Evolutionary conservation across 2,888 invertebrate species (phyloP).

Genomic region (Andrena chrysosceles): DNA sequence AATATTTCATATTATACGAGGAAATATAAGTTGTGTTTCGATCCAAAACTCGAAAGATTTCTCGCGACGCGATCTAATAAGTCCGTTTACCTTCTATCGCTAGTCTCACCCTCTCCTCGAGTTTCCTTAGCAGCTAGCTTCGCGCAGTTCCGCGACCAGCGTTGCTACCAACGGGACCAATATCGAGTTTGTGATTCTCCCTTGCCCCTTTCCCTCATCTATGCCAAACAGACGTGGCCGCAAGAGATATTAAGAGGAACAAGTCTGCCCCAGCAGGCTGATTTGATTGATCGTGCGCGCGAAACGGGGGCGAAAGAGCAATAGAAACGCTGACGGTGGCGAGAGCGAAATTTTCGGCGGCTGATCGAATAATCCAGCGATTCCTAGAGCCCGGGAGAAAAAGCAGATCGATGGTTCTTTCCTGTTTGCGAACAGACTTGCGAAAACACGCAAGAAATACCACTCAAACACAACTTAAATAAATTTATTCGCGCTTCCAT

Average conservation of each 20-base stretch:
- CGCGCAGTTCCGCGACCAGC: constrained; percentile 56
- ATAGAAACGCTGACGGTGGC: neutral
- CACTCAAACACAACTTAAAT: constrained; percentile 12
- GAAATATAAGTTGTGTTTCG: neutral
- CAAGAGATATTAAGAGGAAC: constrained; percentile 35
- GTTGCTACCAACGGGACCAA: constrained; percentile 49
- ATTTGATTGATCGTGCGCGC: constrained; percentile 35
- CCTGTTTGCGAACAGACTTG: constrained; percentile 32
- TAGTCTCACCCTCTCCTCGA: constrained; percentile 29
- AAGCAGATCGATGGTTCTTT: constrained; percentile 19
- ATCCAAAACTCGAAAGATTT: neutral
- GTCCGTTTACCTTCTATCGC: constrained; percentile 14
- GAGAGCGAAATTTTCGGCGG: constrained; percentile 11
- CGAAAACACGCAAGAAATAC: constrained; percentile 13
- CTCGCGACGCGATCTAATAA: constrained; percentile 9
- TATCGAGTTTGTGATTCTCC: constrained; percentile 57
- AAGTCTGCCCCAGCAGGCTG: constrained; percentile 9
- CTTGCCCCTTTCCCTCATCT: neutral
- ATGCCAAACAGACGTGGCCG: constrained; percentile 13
- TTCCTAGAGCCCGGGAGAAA: neutral
- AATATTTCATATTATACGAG: neutral
- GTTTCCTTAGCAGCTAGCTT: constrained; percentile 47
- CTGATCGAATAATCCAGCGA: constrained; percentile 20
- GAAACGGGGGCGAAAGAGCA: neutral
- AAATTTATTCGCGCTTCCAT: constrained; percentile 34